Base-by-base conservation (phyloP, 2,888 invertebrate genomes). In the Aquatica leii region DNA sequence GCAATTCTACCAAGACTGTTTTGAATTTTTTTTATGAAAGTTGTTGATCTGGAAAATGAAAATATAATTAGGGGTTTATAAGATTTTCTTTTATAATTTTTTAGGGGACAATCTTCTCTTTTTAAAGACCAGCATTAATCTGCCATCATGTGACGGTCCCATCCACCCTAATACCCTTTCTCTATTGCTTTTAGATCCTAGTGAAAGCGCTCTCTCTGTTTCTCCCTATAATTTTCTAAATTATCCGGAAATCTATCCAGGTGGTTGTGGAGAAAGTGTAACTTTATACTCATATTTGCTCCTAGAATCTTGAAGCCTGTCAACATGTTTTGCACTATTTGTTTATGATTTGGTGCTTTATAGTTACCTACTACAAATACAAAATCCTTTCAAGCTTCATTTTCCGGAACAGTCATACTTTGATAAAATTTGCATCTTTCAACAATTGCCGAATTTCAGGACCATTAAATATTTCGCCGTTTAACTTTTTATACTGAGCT, bases 401-500 rank as follows among this genome's bases (percentile, higher is more conserved):
- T 9, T 31, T 31, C 9, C 4, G 40, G n/a, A 40, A 8, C 40
- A 40, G 40, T 40, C 40, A 12, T 9, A 40, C 40, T 40, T 40
- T 40, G 3, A 40, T 40, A 40, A 40, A 40, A 40, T 40, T 12
- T 40, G 40, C 31, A 31, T 31, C n/a, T n/a, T n/a, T n/a, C n/a
- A n/a, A n/a, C 31, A 31, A 31, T 31, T 4, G 4, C 31, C 14
- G 40, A 12, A 4, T 40, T 40, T 40, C 5, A 31, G 31, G 31
- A 6, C 31, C 31, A 31, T 31, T 9, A 9, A 31, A 31, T 31
- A 31, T 31, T 31, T 9, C 9, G 31, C 31, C 9, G 4, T 31
- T 31, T 6, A 31, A 4, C 9, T 31, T 57, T 62, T 65, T 37
- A 40, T 65, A 51, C 66, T 68, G 57, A 66, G 35, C 34, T 43